These are phyloP conservation scores for Cydia strobilella DNA, from an alignment of 1,140 invertebrate species.

Conservation along the genomic window DNA sequence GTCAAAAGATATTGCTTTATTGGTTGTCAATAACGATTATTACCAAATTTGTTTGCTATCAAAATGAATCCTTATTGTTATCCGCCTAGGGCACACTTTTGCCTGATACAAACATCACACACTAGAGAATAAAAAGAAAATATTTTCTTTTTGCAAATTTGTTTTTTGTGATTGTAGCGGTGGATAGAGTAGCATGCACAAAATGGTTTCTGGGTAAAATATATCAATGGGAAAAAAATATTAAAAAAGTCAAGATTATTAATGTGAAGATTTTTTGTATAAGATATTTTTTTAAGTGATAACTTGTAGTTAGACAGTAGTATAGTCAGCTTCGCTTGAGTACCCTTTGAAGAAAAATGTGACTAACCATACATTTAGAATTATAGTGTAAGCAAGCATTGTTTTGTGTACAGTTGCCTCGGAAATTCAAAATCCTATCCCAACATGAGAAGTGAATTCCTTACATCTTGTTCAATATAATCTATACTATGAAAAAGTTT, in stretches of 20 bases:
- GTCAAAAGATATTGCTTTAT: not conserved
- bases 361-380: constrained; percentile 19
- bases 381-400: constrained; percentile 9
- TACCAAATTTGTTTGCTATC: no score
- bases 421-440: constrained; percentile 17
- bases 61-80: no score
- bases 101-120: not conserved
- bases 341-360: constrained; percentile 14
- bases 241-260: not conserved
- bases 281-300: not conserved
- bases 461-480: constrained; percentile 26
- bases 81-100: not conserved
- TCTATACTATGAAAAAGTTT: not conserved
- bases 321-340: constrained; percentile 21
- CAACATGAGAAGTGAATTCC: constrained; percentile 12
- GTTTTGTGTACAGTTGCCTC: constrained; percentile 19
- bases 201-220: not conserved
- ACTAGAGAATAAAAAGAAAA: not conserved
- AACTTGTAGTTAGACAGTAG: constrained; percentile 23
- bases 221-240: not conserved
- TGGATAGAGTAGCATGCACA: constrained; percentile 5
- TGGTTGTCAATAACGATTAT: not conserved
- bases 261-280: not conserved
- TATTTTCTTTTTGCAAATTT: not conserved
- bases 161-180: not conserved